Evolutionary conservation across 2,113 vertebrate species (phyloP).

Genomic region (Colinus virginianus): DNA sequence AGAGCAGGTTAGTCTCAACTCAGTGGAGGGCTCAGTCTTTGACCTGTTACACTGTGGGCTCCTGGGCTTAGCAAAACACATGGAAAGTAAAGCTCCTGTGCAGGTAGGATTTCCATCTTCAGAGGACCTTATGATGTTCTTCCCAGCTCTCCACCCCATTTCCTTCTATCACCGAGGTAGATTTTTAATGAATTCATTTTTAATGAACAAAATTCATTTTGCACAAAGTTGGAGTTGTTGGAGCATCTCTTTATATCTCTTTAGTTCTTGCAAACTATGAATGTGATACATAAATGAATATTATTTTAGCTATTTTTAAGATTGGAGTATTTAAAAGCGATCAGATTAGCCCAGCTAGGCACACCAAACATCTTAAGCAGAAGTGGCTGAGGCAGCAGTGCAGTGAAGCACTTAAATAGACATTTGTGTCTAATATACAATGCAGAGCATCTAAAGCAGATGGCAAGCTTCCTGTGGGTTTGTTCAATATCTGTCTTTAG

Average conservation of each 20-base stretch:
- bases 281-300: neutral
- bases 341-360: neutral
- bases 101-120: neutral
- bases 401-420: neutral
- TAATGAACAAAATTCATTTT: neutral
- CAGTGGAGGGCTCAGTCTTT: neutral
- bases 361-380: neutral
- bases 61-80: neutral
- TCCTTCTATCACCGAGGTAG: neutral
- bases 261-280: neutral
- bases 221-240: neutral
- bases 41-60: neutral
- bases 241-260: neutral
- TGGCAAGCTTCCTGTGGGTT: neutral
- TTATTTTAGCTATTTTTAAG: neutral
- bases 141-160: neutral
- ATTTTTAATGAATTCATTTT: neutral
- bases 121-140: neutral
- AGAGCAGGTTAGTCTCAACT: neutral
- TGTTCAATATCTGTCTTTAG: neutral
- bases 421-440: neutral
- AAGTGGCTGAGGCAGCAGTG: neutral
- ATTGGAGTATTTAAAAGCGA: neutral
- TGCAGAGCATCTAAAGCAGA: neutral
- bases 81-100: neutral